Conservation (phyloP, 2,888 invertebrate genomes). For the Autographa pulchrina region DNA sequence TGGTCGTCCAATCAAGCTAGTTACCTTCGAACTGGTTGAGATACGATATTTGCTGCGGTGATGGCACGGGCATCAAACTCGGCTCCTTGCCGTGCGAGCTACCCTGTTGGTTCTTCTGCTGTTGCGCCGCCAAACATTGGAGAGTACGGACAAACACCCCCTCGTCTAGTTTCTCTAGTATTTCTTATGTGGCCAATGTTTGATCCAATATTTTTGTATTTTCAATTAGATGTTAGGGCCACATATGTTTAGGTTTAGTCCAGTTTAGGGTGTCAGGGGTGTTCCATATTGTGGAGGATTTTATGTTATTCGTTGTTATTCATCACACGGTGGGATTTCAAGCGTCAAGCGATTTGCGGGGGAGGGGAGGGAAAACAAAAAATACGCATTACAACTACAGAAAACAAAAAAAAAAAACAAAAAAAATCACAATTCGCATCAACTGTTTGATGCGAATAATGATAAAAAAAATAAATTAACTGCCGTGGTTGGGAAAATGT, state of each 20-base stretch:
- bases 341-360: slow-evolving; percentile 88
- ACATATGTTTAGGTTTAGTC: slow-evolving; percentile 40
- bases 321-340: slow-evolving; percentile 87
- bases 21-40: slow-evolving; percentile 97
- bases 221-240: slow-evolving; percentile 43
- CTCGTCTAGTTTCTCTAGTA: slow-evolving; percentile 87
- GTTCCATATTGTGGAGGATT: slow-evolving; percentile 59
- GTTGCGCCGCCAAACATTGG: slow-evolving; percentile 88
- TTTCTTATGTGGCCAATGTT: slow-evolving; percentile 80
- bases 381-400: slow-evolving; percentile 90
- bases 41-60: slow-evolving; percentile 98
- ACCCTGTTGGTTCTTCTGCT: slow-evolving; percentile 86
- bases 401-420: slow-evolving; percentile 77
- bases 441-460: slow-evolving; percentile 37
- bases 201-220: slow-evolving; percentile 62
- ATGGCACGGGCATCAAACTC: slow-evolving; percentile 98
- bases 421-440: slow-evolving; percentile 50
- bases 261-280: slow-evolving; percentile 51
- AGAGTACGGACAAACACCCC: slow-evolving; percentile 89
- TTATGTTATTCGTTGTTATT: slow-evolving; percentile 77
- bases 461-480: slow-evolving; percentile 58
- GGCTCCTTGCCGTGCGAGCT: slow-evolving; percentile 92
- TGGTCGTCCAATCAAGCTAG: slow-evolving; percentile 68
- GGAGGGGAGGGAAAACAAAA: slow-evolving; percentile 85
- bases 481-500: slow-evolving; percentile 89